Evolutionary conservation across 2,113 vertebrate species (phyloP).

Genomic region (Thryonomys swinderianus): DNA sequence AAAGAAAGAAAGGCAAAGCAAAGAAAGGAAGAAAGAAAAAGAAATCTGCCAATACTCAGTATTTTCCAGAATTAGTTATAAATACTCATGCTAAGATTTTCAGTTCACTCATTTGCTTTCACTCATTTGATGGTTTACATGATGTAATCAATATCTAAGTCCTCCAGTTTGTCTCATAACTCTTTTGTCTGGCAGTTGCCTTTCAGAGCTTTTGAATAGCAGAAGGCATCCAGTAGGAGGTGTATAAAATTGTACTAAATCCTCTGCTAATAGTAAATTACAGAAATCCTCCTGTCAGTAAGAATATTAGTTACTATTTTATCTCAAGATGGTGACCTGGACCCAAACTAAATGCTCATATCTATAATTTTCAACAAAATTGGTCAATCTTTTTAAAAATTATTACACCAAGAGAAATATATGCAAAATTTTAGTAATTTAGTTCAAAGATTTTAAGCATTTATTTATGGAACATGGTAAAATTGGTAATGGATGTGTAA

Average conservation of each 20-base stretch:
- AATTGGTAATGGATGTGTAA: background rate
- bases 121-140: background rate
- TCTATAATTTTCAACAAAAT: slow-evolving; percentile 19
- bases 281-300: background rate
- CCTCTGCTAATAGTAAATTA: background rate
- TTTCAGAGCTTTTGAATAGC: slow-evolving; percentile 20
- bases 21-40: background rate
- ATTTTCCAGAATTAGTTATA: background rate
- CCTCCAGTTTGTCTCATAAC: background rate
- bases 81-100: background rate
- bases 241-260: slow-evolving; percentile 14
- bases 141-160: background rate
- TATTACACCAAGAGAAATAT: background rate
- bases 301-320: slow-evolving; percentile 25
- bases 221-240: background rate
- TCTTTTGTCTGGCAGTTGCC: background rate
- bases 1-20: too few species aligned
- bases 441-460: background rate
- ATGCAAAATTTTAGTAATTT: slow-evolving; percentile 17
- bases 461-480: background rate
- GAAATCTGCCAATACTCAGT: background rate
- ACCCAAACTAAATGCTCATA: background rate
- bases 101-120: background rate
- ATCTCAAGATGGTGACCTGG: background rate
- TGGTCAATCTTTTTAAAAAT: slow-evolving; percentile 33